These are phyloP conservation scores for Erythrolamprus reginae DNA, from an alignment of 2,113 vertebrate species.

Conservation along the genomic window DNA sequence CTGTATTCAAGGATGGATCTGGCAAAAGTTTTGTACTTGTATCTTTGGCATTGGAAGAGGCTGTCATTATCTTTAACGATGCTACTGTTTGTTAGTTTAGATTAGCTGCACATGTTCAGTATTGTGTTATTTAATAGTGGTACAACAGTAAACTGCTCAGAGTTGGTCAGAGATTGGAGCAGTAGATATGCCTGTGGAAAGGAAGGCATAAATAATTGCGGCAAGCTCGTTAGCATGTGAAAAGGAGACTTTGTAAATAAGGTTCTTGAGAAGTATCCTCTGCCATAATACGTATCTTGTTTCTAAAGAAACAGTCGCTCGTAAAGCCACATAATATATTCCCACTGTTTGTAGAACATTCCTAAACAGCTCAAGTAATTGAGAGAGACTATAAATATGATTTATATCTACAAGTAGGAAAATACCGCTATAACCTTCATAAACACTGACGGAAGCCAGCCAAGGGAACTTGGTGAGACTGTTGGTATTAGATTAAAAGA, in stretches of 20 bases:
- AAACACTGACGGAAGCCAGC: constrained; percentile 4
- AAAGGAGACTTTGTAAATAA: neutral
- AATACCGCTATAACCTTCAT: constrained; percentile 21
- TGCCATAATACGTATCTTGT: neutral
- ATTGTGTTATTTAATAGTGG: neutral
- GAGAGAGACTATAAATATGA: constrained; percentile 5
- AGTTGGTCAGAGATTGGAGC: neutral
- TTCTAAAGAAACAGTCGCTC: constrained; percentile 29
- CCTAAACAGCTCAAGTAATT: constrained; percentile 34
- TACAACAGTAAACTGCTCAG: neutral
- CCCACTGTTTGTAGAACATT: neutral
- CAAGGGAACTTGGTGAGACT: accelerated
- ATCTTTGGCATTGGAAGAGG: neutral
- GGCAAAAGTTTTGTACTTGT: too few species aligned
- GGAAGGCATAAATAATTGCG: neutral
- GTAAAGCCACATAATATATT: constrained; percentile 4
- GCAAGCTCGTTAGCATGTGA: neutral
- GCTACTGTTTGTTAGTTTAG: neutral
- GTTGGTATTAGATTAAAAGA: neutral
- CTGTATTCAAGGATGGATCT: too few species aligned
- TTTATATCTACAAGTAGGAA: constrained; percentile 12
- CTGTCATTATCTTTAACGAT: neutral
- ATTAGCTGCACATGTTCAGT: neutral
- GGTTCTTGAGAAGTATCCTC: neutral
- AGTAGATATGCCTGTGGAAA: neutral